Base-by-base conservation (phyloP, 2,888 invertebrate species). In the Bembecia ichneumoniformis region DNA sequence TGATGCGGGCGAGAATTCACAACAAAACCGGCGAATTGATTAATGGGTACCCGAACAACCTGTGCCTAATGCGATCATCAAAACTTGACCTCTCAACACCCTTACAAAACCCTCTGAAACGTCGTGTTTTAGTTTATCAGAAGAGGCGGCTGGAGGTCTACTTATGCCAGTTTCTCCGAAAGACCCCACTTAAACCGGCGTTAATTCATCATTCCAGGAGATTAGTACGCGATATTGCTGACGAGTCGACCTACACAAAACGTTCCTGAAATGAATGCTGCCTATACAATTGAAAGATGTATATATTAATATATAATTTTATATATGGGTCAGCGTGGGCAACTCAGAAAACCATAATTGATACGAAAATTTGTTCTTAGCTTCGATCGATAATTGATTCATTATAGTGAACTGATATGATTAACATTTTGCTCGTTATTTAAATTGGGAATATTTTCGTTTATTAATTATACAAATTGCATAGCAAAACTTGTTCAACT, bases 141-240 rank as follows among this genome's bases (percentile, higher is more conserved):
- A 15, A 13, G 10, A 15, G 7, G 44, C 10, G 44, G 16, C 1
- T 11, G 15, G 44, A 16, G 44, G 14, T n/a, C 16, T 11, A 44
- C 3, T 44, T 16, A 44, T 44, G 9, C 13, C 15, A 15, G 44
- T 14, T 44, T 3, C 3, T 9, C 9, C 3, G 2, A 15, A 3
- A 44, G 11, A 3, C 44, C 15, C 16, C 44, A 16, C 46, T 48
- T 43, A 14, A 3, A 5, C 35, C 16, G 47, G 44, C 51, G 35
- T 58, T 20, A 54, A 53, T 58, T 55, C 52, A 58, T 59, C 58
- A 60, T 51, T 56, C 51, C 28, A 13, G 35, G 50, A 53, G 52
- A 60, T 60, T 60, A 54, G 53, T 45, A 17, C 14, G 20, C 50
- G 47, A 46, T 48, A 56, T 52, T 49, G 50, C 51, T 49, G 55